A percentile compares a stretch with the other conserved stretches of the same genome.
Conservation (phyloP, 2,888 invertebrate species). For the Leptarthrus brevirostris region DNA sequence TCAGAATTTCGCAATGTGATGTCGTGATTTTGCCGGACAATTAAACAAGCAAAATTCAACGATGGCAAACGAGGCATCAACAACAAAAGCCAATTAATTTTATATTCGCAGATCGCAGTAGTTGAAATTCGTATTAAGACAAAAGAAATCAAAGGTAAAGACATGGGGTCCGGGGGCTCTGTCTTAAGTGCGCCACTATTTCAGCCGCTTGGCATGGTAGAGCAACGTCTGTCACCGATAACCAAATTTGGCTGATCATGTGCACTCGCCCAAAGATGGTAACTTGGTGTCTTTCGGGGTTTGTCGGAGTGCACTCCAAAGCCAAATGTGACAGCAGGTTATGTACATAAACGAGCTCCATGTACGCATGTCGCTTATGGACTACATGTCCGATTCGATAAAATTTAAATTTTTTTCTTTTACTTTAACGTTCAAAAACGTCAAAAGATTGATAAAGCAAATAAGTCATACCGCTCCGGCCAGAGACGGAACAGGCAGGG, state of each 20-base stretch:
- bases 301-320: constrained; percentile 11
- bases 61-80: background rate
- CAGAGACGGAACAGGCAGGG: background rate
- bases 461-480: background rate
- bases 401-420: constrained; percentile 18
- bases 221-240: constrained; percentile 62
- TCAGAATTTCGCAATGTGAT: constrained; percentile 24
- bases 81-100: constrained; percentile 43
- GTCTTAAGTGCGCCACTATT: background rate
- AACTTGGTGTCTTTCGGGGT: constrained; percentile 15
- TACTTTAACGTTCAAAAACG: background rate
- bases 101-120: constrained; percentile 19
- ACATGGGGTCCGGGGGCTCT: background rate
- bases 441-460: background rate
- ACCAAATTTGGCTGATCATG: constrained; percentile 59
- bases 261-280: constrained; percentile 37
- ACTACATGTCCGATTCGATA: constrained; percentile 17
- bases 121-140: constrained; percentile 3
- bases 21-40: background rate
- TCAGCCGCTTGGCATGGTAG: background rate
- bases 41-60: background rate
- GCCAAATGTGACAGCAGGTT: background rate
- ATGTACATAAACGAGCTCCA: background rate
- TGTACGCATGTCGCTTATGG: constrained; percentile 12
- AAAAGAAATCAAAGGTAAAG: constrained; percentile 32